phyloP scores from a whole-genome alignment of 2,888 invertebrate genomes.

The Limnephilus marmoratus region DNA sequence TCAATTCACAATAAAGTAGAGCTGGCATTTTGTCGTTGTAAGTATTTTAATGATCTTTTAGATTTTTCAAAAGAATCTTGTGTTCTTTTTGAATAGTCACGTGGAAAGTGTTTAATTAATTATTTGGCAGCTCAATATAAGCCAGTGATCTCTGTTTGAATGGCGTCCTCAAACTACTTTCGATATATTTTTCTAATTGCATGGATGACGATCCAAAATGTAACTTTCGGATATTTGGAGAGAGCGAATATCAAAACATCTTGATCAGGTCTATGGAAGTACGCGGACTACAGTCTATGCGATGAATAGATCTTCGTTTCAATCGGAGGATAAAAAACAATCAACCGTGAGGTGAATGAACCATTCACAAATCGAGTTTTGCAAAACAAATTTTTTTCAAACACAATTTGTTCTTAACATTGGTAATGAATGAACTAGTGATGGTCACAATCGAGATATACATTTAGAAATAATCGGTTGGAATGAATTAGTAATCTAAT shows the following conservation, averaged over 20 bases:
- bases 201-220: neutral
- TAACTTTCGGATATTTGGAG: constrained; percentile 2
- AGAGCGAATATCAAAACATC: neutral
- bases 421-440: neutral
- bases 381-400: neutral
- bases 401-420: neutral
- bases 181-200: constrained; percentile 2
- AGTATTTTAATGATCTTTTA: neutral
- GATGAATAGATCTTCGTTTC: neutral
- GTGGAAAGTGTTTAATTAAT: neutral
- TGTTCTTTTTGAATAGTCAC: neutral
- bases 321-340: neutral
- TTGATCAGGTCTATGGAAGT: neutral
- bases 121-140: neutral
- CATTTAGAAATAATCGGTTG: neutral
- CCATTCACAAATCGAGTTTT: neutral
- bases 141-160: neutral
- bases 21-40: neutral
- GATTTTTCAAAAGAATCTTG: neutral
- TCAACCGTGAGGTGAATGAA: neutral
- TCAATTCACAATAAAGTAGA: neutral
- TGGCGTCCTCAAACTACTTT: neutral
- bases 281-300: neutral
- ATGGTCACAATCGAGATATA: neutral
- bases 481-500: neutral